Evolutionary conservation across 2,113 vertebrate genomes (phyloP).

Genomic region (Chaetura pelagica): DNA sequence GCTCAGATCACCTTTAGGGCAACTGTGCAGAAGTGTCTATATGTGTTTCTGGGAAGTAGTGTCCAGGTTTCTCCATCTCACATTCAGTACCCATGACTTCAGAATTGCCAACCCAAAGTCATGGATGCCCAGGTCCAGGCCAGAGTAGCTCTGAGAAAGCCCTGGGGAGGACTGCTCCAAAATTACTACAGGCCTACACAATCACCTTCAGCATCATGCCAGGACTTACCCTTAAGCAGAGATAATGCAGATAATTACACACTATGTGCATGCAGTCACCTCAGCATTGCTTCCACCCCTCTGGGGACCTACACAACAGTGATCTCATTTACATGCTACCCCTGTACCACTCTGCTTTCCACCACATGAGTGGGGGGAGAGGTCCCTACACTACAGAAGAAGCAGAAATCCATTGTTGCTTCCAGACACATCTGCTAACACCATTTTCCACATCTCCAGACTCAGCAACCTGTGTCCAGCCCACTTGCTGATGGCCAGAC

Average conservation of each 20-base stretch:
- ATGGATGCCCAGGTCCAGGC: not conserved
- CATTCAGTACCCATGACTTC: not conserved
- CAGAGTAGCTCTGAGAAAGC: not conserved
- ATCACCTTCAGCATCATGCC: not conserved
- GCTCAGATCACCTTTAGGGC: not conserved
- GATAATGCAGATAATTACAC: not conserved
- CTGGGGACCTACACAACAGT: not conserved
- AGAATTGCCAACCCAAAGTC: not conserved
- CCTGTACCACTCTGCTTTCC: not conserved
- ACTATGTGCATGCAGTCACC: not conserved
- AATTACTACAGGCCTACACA: not conserved
- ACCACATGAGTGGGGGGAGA: rapidly evolving
- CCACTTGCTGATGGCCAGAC: not conserved
- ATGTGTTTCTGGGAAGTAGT: not conserved
- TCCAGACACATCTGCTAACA: not conserved
- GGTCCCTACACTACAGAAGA: too few species aligned
- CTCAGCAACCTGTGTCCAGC: rapidly evolving
- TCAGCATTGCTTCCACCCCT: not conserved
- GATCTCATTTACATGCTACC: not conserved
- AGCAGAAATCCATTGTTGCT: not conserved
- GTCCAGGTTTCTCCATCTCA: not conserved
- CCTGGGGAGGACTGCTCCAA: not conserved
- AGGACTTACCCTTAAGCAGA: not conserved
- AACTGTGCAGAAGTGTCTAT: not conserved
- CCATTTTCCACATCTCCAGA: not conserved